Evolutionary conservation across 2,797 vertebrate genomes (phyloP), one percentile per base, ranked within the genome.

Genomic region (Hippocampus kuda): DNA sequence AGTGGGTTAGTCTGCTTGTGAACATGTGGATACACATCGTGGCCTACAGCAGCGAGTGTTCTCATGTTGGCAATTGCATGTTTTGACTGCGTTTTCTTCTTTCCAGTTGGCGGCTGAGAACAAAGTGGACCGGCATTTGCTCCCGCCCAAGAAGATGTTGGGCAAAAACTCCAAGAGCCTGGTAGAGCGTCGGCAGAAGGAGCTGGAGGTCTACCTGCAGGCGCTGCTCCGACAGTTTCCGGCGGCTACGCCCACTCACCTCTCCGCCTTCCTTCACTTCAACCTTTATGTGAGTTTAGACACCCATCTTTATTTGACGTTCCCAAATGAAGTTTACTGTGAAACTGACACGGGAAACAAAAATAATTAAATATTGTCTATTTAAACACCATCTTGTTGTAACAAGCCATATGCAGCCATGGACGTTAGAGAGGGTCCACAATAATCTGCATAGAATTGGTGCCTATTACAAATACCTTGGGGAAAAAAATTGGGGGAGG

Each of bases 141-240:
- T 99, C 71, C 97, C 97, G 38, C 97, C 97, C 0, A 99, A 99
- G 88, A 99, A 98, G 88, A 96, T 98, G 11, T 91, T 99, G 75
- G 97, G 97, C 41, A 99, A 99, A 87, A 99, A 99, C 85, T 99
- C 97, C 0, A 95, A 91, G 87, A 95, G 92, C 75, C 85, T 98
- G 79, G 96, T 99, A 77, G 97, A 98, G 85, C 93, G 93, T 84
- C 89, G 97, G 70, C 94, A 98, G 81, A 98, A 95, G 80, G 95
- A 98, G 71, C 87, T 99, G 62, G 94, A 99, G 77, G 89, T 93
- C 54, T 99, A 99, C 78, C 87, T 99, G 27, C 95, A 98, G 84
- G 95, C 93, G 0, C 91, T 99, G 62, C 90, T 98, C 10, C 71
- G 79, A 64, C 90, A 90, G 80, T 98, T 98, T 75, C 94, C 95